A percentile compares a stretch with the other conserved stretches of the same genome.
Conservation (phyloP, 2,113 vertebrate genomes). For the Parotia lawesii region DNA sequence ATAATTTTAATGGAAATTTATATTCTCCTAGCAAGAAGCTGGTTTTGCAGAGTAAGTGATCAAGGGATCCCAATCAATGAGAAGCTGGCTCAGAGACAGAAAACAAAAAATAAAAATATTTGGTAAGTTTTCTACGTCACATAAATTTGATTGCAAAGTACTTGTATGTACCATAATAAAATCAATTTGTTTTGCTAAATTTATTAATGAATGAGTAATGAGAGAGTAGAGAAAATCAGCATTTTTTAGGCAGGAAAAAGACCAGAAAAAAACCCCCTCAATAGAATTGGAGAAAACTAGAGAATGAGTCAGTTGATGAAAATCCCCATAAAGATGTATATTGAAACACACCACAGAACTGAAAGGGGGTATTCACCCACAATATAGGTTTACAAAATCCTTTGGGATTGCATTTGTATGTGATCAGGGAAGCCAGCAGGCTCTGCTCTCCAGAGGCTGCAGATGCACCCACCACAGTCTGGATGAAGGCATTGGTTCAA, state of each 20-base stretch:
- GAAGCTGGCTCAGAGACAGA: background rate
- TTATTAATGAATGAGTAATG: background rate
- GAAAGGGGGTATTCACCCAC: background rate
- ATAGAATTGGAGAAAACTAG: background rate
- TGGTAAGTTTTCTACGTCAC: background rate
- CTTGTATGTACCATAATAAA: background rate
- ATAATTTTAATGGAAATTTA: background rate
- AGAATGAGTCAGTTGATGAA: background rate
- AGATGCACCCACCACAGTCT: background rate
- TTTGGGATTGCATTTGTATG: background rate
- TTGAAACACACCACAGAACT: background rate
- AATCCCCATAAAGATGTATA: background rate
- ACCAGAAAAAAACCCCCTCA: background rate
- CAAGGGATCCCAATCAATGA: background rate
- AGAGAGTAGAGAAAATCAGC: background rate
- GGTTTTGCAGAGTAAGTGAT: background rate
- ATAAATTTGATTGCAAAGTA: background rate
- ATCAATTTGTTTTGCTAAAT: background rate
- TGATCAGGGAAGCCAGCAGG: background rate
- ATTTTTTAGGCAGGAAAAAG: background rate
- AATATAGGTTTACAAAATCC: background rate
- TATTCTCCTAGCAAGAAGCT: background rate
- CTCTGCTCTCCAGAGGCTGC: background rate
- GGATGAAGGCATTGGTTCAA: background rate
- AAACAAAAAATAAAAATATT: background rate